Evolutionary conservation across 1,140 invertebrate species (phyloP).

Genomic region (Philotrypesis tridentata): DNA sequence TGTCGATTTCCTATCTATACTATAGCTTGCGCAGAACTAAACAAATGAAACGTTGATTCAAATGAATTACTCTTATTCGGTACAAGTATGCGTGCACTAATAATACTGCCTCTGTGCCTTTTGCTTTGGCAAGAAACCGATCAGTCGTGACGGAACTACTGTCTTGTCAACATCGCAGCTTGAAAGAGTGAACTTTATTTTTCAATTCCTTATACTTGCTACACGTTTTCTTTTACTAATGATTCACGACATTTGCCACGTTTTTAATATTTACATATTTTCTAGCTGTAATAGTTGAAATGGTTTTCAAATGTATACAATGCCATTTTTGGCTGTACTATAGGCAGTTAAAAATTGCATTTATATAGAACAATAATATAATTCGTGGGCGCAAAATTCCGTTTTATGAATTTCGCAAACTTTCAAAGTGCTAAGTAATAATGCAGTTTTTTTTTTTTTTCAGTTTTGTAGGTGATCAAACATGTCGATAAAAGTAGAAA

Average conservation of each 20-base stretch:
- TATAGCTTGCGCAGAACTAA: too few species aligned
- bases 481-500: conserved; percentile 45
- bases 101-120: background rate
- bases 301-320: too few species aligned
- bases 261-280: too few species aligned
- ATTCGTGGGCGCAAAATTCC: too few species aligned
- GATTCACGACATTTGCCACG: background rate
- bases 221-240: background rate
- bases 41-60: background rate
- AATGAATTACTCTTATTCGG: background rate
- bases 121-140: background rate
- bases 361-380: too few species aligned
- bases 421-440: too few species aligned
- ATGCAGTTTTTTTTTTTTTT: background rate
- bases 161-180: background rate
- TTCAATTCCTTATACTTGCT: background rate
- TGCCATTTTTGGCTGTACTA: too few species aligned
- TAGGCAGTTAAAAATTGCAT: too few species aligned
- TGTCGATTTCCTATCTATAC: too few species aligned
- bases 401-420: too few species aligned
- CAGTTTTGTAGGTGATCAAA: background rate
- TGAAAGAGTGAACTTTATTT: background rate
- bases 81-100: background rate
- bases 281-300: too few species aligned
- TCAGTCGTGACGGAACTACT: background rate